Evolutionary conservation across 2,113 vertebrate genomes (phyloP), one percentile per base, ranked within the genome.

Genomic region (Cebus imitator): DNA sequence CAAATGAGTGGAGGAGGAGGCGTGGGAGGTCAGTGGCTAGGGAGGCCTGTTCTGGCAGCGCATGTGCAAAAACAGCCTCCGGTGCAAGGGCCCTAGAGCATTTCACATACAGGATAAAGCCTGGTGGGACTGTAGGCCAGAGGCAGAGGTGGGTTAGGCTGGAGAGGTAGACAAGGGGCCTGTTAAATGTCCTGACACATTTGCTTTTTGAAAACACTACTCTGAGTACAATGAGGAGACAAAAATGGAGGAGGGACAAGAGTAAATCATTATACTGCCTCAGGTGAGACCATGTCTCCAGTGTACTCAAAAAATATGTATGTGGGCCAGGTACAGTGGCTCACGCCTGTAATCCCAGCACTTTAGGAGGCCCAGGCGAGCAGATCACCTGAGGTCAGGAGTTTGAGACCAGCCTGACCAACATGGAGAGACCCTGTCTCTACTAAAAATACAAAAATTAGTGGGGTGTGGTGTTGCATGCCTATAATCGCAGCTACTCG

Each of bases 131-230:
- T 76, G 55, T 80, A 85, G 64, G 48, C 27, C 3, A 5, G 25
- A 66, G 18, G 35, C 35, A 4, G 43, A 80, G 86, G 6, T 40
- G 52, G 86, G 6, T 35, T 76, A 68, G 32, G 14, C 40, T 61
- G 43, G 57, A 93, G 76, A 93, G 45, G 45, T 37, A 45, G 75
- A 40, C 58, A 87, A 55, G 25, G 35, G 16, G 14, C 61, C 40
- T 50, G 43, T 48, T 48, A 79, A 52, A 79, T 79, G 76, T 80
- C 78, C 75, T 45, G 32, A 40, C 83, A 52, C 35, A 45, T 70
- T 88, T 76, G 61, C 40, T 52, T 91, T 81, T 91, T 70, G 79
- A 83, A 92, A 95, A 72, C 85, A 72, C 12, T 70, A 70, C 40
- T 84, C 32, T 64, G n/a, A 30, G 13, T 85, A 16, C 45, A 73